These are phyloP conservation scores for Microcaecilia unicolor DNA, from an alignment of 2,797 vertebrate genomes.

Conservation along the genomic window DNA sequence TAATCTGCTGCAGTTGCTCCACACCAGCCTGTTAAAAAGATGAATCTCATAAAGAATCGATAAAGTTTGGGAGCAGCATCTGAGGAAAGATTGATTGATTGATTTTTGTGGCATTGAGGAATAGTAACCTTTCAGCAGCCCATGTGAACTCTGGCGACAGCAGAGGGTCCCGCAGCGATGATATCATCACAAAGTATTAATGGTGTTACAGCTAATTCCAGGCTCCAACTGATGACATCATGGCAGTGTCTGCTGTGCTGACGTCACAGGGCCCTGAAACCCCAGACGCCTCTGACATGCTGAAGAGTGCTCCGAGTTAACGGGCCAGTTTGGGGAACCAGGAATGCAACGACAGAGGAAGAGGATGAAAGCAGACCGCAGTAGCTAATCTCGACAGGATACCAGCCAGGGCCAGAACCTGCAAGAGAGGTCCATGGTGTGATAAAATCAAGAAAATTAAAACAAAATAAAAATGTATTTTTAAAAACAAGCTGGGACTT, in stretches of 20 bases:
- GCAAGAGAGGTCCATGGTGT: too few relatives aligned
- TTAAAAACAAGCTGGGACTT: too few relatives aligned
- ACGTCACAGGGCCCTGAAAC: neutral
- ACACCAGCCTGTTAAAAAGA: neutral
- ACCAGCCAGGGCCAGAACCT: too few relatives aligned
- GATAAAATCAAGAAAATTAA: too few relatives aligned
- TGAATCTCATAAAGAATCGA: too few relatives aligned
- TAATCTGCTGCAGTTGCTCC: neutral
- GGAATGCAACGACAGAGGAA: too few relatives aligned
- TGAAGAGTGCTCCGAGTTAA: neutral
- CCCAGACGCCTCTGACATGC: neutral
- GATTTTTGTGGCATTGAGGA: neutral
- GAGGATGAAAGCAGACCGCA: too few relatives aligned
- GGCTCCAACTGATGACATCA: neutral
- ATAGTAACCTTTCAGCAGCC: too few relatives aligned
- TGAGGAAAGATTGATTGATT: neutral
- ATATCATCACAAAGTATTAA: neutral
- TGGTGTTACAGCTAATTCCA: neutral
- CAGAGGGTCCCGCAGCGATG: neutral
- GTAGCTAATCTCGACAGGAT: too few relatives aligned
- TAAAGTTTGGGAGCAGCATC: neutral
- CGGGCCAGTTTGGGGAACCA: neutral
- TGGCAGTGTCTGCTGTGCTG: accelerated
- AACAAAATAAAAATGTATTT: too few relatives aligned
- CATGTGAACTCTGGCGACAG: neutral